Evolutionary conservation across 2,888 invertebrate genomes (phyloP).

Genomic region (Polyploca ridens): DNA sequence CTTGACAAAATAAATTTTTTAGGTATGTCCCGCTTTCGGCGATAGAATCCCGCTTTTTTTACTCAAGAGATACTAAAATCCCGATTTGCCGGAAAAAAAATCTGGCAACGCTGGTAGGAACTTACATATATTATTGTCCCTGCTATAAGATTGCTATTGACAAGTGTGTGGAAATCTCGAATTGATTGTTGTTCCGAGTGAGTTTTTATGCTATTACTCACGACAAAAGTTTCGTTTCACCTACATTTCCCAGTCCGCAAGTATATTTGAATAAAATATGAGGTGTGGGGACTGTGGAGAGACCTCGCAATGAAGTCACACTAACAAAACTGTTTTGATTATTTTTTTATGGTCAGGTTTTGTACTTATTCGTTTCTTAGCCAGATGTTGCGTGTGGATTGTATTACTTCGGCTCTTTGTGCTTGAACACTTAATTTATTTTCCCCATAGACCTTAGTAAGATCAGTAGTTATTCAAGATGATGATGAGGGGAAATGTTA

Average conservation of each 20-base stretch:
- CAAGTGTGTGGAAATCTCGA: slow-evolving; percentile 38
- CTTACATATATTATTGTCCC: too few relatives aligned
- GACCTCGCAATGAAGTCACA: slow-evolving; percentile 39
- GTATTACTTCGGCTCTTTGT: too few relatives aligned
- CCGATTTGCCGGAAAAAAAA: too few relatives aligned
- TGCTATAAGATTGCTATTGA: slow-evolving; percentile 12
- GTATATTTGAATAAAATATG: slow-evolving; percentile 56
- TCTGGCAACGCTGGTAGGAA: too few relatives aligned
- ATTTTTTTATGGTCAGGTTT: not conserved
- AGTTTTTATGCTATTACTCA: slow-evolving; percentile 43
- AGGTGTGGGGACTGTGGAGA: slow-evolving; percentile 31
- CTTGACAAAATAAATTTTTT: too few relatives aligned
- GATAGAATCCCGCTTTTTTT: too few relatives aligned
- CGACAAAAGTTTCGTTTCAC: slow-evolving; percentile 41
- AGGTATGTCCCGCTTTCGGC: too few relatives aligned
- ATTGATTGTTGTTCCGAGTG: slow-evolving; percentile 40
- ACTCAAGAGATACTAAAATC: too few relatives aligned
- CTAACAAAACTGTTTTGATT: slow-evolving; percentile 16
- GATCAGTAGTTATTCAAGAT: too few relatives aligned
- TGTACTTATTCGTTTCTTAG: not conserved
- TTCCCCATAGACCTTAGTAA: too few relatives aligned
- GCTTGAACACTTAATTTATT: too few relatives aligned
- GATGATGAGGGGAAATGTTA: too few relatives aligned
- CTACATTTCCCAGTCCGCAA: slow-evolving; percentile 44
- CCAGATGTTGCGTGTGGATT: not conserved